Conservation (phyloP, 2,113 vertebrate genomes). For the Pituophis catenifer region DNA sequence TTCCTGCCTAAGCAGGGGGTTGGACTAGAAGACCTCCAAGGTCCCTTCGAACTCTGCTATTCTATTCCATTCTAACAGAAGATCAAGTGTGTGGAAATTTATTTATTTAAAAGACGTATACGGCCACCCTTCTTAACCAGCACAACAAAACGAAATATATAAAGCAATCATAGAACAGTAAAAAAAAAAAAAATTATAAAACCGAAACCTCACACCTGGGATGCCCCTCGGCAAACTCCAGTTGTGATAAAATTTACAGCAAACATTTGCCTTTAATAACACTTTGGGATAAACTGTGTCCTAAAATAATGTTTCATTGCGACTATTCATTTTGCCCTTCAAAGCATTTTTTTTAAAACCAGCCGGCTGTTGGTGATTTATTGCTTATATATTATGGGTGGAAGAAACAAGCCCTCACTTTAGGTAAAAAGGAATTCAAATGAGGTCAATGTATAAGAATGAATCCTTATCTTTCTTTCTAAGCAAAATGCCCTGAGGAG, state of each 20-base stretch:
- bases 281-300: neutral
- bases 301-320: neutral
- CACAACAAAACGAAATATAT: neutral
- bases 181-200: neutral
- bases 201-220: neutral
- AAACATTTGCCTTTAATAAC: neutral
- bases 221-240: neutral
- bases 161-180: neutral
- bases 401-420: neutral
- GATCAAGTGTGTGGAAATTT: too few species aligned
- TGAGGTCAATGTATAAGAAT: constrained; percentile 28
- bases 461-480: neutral
- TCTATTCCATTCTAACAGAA: too few species aligned
- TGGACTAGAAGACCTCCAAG: too few species aligned
- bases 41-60: too few species aligned
- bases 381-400: neutral
- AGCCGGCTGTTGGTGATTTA: neutral
- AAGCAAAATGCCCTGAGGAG: constrained; percentile 29
- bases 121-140: neutral
- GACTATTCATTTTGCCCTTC: neutral
- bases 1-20: too few species aligned
- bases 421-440: constrained; percentile 19
- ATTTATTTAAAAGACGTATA: neutral
- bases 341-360: neutral
- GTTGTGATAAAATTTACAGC: neutral